Conservation (phyloP, 2,888 invertebrate species). For the Lottia scabra region DNA sequence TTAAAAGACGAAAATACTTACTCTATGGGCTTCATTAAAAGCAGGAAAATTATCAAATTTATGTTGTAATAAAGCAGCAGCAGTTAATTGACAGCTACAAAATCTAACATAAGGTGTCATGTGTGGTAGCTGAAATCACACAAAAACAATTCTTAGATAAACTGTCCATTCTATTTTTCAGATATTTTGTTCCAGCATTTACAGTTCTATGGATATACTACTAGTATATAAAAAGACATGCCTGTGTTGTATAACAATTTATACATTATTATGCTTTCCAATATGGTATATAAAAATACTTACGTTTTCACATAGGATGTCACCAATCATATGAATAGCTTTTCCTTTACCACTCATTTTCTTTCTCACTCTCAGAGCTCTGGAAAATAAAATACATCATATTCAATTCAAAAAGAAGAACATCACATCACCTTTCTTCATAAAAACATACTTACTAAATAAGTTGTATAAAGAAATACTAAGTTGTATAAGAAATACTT, state of each 20-base stretch:
- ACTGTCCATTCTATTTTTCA: too few species aligned
- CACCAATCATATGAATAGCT: constrained; percentile 76
- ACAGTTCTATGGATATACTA: too few species aligned
- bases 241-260: too few species aligned
- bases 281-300: constrained; percentile 68
- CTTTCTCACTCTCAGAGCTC: constrained; percentile 74
- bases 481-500: too few species aligned
- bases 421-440: too few species aligned
- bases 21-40: constrained; percentile 74
- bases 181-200: too few species aligned
- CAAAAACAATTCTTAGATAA: constrained; percentile 42
- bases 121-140: constrained; percentile 75
- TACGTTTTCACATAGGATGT: constrained; percentile 80
- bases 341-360: constrained; percentile 74
- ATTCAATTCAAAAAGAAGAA: too few species aligned
- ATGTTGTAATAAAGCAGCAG: constrained; percentile 78
- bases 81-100: constrained; percentile 81
- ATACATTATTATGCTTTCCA: too few species aligned
- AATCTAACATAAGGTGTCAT: constrained; percentile 81
- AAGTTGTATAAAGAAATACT: too few species aligned
- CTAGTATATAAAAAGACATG: too few species aligned
- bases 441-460: too few species aligned
- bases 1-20: constrained; percentile 21
- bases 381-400: constrained; percentile 39
- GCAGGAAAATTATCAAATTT: constrained; percentile 75